Conservation (phyloP, 2,888 invertebrate species). For the Dicranocentrus wangi region DNA sequence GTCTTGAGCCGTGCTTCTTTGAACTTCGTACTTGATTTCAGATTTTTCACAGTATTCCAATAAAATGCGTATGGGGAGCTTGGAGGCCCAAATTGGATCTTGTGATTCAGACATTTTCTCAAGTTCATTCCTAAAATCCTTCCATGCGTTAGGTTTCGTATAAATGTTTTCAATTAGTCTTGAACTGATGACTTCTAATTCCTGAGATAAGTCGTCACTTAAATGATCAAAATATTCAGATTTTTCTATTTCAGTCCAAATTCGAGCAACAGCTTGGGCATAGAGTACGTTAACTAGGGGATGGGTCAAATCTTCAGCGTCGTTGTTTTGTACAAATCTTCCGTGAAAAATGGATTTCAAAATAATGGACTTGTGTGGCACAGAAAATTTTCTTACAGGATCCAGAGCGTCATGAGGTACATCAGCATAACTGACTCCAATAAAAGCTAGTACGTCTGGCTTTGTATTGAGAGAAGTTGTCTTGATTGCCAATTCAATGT, state of each 20-base stretch:
- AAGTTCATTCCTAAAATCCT: slow-evolving; percentile 38
- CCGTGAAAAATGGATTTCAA: slow-evolving; percentile 61
- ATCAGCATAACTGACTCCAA: slow-evolving; percentile 27
- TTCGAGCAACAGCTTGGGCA: slow-evolving; percentile 61
- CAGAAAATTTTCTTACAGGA: slow-evolving; percentile 45
- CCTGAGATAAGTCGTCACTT: slow-evolving; percentile 56
- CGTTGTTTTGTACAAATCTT: slow-evolving; percentile 37
- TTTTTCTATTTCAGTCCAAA: slow-evolving; percentile 66
- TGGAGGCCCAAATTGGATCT: slow-evolving; percentile 46
- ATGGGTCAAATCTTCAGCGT: slow-evolving; percentile 45
- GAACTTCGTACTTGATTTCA: slow-evolving; percentile 37
- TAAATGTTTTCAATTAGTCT: slow-evolving; percentile 50
- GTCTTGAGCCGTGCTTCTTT: background rate
- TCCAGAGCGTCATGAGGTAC: slow-evolving; percentile 37
- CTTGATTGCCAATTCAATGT: slow-evolving; percentile 44
- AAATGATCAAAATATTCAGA: slow-evolving; percentile 57
- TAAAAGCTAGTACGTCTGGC: slow-evolving; percentile 41
- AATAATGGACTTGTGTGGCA: slow-evolving; percentile 38
- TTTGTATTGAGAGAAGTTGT: slow-evolving; percentile 16
- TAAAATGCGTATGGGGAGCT: slow-evolving; percentile 51
- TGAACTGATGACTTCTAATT: slow-evolving; percentile 52
- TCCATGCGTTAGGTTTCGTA: slow-evolving; percentile 33
- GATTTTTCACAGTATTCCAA: slow-evolving; percentile 56
- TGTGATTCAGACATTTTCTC: background rate
- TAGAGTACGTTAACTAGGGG: slow-evolving; percentile 62